phyloP scores from a whole-genome alignment of 2,888 invertebrate species.

The Chloroclysta siterata region DNA sequence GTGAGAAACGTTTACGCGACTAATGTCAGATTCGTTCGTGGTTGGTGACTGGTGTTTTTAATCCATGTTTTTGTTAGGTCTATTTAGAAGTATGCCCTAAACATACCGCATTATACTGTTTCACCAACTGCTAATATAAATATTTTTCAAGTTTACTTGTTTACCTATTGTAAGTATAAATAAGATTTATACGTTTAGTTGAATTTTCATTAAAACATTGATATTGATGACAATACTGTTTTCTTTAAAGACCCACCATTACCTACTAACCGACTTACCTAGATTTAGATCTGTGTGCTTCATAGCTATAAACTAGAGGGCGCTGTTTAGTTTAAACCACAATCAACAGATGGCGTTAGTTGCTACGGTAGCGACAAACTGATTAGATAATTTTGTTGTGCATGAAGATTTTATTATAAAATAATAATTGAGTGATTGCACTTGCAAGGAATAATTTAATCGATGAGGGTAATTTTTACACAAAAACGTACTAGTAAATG shows the following conservation, averaged over 20 bases:
- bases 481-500: too few species aligned
- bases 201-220: conserved; percentile 83
- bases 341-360: conserved; percentile 18
- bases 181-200: conserved; percentile 85
- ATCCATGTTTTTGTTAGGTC: conserved; percentile 47
- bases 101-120: conserved; percentile 49
- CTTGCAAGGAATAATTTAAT: too few species aligned
- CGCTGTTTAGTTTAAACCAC: background rate
- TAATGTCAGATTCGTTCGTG: background rate
- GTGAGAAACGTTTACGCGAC: too few species aligned
- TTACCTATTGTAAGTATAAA: conserved; percentile 81
- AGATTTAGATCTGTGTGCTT: too few species aligned
- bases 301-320: background rate
- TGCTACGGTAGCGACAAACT: background rate
- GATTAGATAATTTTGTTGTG: too few species aligned
- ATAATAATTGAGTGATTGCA: too few species aligned
- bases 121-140: conserved; percentile 61
- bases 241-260: background rate
- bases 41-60: too few species aligned
- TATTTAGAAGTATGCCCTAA: conserved; percentile 66
- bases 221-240: conserved; percentile 24
- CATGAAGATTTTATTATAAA: too few species aligned
- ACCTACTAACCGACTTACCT: too few species aligned
- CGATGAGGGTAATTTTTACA: too few species aligned
- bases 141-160: conserved; percentile 77